Conservation (phyloP, 1,140 invertebrate genomes). For the Copidosoma floridanum region DNA sequence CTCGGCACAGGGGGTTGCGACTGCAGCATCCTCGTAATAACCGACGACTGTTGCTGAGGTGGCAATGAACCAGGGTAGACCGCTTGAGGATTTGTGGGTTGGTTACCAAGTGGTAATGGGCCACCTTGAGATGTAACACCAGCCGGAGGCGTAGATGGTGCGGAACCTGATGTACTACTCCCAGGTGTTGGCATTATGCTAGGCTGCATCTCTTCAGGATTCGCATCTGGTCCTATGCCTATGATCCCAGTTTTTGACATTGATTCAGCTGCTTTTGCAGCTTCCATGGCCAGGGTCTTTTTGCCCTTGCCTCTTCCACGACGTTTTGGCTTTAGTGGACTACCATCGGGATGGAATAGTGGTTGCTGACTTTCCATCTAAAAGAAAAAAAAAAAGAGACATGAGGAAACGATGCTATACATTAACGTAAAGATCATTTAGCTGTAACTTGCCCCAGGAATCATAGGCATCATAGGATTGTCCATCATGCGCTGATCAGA, state of each 20-base stretch:
- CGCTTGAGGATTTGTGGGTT: constrained; percentile 38
- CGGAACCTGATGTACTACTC: constrained; percentile 52
- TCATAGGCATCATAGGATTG: constrained; percentile 16
- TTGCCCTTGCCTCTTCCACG: constrained; percentile 60
- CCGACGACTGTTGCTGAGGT: constrained; percentile 57
- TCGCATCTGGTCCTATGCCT: constrained; percentile 34
- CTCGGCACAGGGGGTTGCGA: constrained; percentile 53
- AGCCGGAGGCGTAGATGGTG: constrained; percentile 49
- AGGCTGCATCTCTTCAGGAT: constrained; percentile 43
- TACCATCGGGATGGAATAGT: constrained; percentile 47
- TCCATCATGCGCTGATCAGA: constrained; percentile 14
- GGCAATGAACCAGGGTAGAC: constrained; percentile 48
- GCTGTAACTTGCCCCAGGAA: constrained; percentile 18
- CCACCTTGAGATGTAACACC: constrained; percentile 28
- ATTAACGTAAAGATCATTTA: no score
- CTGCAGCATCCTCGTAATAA: constrained; percentile 66
- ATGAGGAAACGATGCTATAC: no score
- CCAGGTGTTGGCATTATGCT: constrained; percentile 50
- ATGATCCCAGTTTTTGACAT: constrained; percentile 43
- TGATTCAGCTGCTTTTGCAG: constrained; percentile 52
- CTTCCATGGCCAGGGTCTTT: constrained; percentile 58
- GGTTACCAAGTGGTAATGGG: constrained; percentile 34
- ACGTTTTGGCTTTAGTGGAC: constrained; percentile 53
- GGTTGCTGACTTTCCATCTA: constrained; percentile 37
- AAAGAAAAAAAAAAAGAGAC: not conserved